Conservation (phyloP, 1,140 invertebrate species). For the Heliothis virescens region DNA sequence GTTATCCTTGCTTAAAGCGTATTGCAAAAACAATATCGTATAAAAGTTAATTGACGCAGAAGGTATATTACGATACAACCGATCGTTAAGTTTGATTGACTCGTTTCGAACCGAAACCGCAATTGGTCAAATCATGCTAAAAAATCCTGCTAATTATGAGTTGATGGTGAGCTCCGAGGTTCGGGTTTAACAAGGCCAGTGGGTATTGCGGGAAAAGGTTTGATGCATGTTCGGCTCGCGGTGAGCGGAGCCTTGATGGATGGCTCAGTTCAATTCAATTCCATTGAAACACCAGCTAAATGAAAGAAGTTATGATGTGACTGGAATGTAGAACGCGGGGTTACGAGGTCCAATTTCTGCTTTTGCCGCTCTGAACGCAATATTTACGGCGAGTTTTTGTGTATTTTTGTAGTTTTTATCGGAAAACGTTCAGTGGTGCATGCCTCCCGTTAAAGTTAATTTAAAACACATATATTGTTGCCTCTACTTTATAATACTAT, state of each 20-base stretch:
- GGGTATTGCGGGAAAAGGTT: conserved; percentile 36
- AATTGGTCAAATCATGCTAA: not conserved
- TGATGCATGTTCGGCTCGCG: conserved; percentile 27
- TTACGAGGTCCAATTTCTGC: not conserved
- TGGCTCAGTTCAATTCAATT: conserved; percentile 36
- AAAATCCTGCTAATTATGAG: not conserved
- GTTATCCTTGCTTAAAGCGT: too few relatives aligned
- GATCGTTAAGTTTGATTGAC: too few relatives aligned
- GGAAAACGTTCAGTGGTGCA: conserved; percentile 10
- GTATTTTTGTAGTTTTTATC: not conserved
- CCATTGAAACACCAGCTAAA: conserved; percentile 38
- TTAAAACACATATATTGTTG: not conserved
- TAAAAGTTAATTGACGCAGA: too few relatives aligned
- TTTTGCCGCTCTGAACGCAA: not conserved
- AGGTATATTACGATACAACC: too few relatives aligned
- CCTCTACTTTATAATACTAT: not conserved
- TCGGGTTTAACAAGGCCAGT: not conserved
- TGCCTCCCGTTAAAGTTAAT: not conserved
- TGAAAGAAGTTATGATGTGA: conserved; percentile 30
- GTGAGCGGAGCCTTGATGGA: conserved; percentile 46
- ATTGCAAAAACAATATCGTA: too few relatives aligned
- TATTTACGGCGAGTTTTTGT: conserved; percentile 4
- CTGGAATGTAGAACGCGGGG: not conserved
- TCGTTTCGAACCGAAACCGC: not conserved
- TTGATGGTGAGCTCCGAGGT: not conserved